Evolutionary conservation across 1,140 invertebrate species (phyloP).

Genomic region (Notospermus geniculatus): DNA sequence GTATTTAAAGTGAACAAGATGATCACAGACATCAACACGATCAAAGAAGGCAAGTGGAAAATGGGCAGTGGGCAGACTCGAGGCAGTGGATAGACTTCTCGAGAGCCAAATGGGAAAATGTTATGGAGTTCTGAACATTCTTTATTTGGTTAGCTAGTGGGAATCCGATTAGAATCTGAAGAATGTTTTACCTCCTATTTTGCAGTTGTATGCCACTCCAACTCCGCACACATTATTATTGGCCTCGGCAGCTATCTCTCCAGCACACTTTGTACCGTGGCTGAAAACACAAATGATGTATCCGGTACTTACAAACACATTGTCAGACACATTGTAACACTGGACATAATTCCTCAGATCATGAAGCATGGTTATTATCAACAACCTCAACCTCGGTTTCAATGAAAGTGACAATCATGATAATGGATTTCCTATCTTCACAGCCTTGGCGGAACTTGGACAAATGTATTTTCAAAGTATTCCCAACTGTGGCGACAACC

Average conservation of each 20-base stretch:
- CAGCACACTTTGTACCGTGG: slow-evolving; percentile 97
- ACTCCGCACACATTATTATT: slow-evolving; percentile 95
- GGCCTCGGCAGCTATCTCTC: slow-evolving; percentile 94
- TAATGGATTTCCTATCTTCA: neutral
- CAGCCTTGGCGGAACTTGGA: no score
- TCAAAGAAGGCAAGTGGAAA: no score
- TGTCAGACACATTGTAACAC: no score
- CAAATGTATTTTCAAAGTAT: no score
- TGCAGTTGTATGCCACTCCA: slow-evolving; percentile 88
- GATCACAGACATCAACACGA: no score
- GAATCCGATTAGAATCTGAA: neutral
- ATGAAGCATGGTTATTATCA: neutral
- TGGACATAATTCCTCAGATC: neutral
- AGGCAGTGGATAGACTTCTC: no score
- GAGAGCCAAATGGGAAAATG: no score
- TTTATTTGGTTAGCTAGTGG: neutral
- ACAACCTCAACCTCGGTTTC: neutral
- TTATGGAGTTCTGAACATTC: neutral
- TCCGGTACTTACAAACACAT: no score
- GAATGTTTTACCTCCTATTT: slow-evolving; percentile 72
- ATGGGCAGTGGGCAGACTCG: no score
- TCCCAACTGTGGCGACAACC: no score
- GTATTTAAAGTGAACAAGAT: no score
- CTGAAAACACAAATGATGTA: no score
- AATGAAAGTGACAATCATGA: neutral